Base-by-base conservation (phyloP, 53 echinoderm and acorn worm species). In the Paelopatides confundens region DNA sequence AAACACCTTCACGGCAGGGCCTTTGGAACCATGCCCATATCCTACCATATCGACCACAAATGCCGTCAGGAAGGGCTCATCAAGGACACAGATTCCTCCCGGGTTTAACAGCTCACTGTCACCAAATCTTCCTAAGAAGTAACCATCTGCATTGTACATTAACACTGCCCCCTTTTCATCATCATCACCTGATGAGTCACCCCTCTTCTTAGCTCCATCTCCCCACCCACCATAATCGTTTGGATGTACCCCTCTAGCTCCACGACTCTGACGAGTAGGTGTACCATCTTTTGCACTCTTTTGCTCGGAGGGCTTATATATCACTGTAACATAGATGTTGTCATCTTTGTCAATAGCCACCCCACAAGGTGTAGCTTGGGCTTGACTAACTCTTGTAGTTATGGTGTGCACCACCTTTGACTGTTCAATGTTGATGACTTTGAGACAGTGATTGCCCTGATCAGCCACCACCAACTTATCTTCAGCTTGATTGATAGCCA, bases 291-390 rank as follows among this genome's bases (percentile, higher is more conserved):
- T 67, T 5, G 21, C 33, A 34, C 30, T 21, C 51, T 79, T 79
- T 48, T 79, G 79, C 12, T 79, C 79, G 13, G 31, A 50, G 79
- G 79, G 17, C 28, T 79, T 33, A 52, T 31, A 79, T 8, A 11
- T 21, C 6, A 52, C 79, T 52, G 79, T 79, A 48, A 31, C 84
- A 38, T 83, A 83, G 26, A 83, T 64, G 39, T 83, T 83, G 40
- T 83, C 84, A 24, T 63, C 84, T 38, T 65, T 63, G 27, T 83
- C 84, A 21, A 65, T 63, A 9, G 84, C 84, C 37, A 83, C 84
- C 23, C 63, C 63, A 18, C 13, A 38, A 38, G 84, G 84, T 37
- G 35, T 35, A 2, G 84, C 84, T 40, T 62, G 23, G 15, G 84
- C 63, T 34, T 83, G 63, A 34, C 84, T 21, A 14, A 83, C 63